Evolutionary conservation across 2,888 invertebrate genomes (phyloP).

Genomic region (Myopa testacea): DNA sequence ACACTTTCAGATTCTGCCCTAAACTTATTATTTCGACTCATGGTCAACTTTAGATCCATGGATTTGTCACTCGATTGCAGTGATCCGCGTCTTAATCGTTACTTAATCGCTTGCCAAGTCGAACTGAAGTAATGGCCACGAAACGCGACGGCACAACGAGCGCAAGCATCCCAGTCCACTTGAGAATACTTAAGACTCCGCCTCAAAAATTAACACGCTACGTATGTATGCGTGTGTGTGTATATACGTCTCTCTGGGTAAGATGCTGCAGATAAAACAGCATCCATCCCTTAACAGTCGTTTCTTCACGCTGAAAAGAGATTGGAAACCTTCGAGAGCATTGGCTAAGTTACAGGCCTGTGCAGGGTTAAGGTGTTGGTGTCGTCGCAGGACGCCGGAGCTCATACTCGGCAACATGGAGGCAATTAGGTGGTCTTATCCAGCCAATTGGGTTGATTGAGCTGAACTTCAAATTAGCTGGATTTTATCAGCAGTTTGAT

Average conservation of each 20-base stretch:
- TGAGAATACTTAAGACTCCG: constrained; percentile 51
- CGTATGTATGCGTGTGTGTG: neutral
- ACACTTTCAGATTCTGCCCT: constrained; percentile 13
- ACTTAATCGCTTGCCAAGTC: constrained; percentile 35
- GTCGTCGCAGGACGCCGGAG: neutral
- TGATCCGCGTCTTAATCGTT: constrained; percentile 36
- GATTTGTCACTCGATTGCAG: constrained; percentile 25
- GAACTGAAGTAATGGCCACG: constrained; percentile 27
- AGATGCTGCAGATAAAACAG: neutral
- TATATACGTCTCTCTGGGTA: neutral
- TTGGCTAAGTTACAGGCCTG: neutral
- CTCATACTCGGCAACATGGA: neutral
- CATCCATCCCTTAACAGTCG: constrained; percentile 41
- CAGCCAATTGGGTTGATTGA: constrained; percentile 26
- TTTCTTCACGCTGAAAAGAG: neutral
- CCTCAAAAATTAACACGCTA: constrained; percentile 54
- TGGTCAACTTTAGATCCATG: constrained; percentile 22
- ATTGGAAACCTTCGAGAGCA: neutral
- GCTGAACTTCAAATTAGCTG: constrained; percentile 31
- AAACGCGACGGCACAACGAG: constrained; percentile 3
- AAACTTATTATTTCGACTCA: constrained; percentile 9
- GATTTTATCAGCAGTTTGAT: constrained; percentile 28
- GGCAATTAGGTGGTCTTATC: constrained; percentile 22
- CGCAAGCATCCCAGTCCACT: constrained; percentile 10
- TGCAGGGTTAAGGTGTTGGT: neutral